A percentile compares a stretch with the other conserved stretches of the same genome.
Evolutionary conservation across 1,140 invertebrate species (phyloP).

Genomic region (Habropoda laboriosa): DNA sequence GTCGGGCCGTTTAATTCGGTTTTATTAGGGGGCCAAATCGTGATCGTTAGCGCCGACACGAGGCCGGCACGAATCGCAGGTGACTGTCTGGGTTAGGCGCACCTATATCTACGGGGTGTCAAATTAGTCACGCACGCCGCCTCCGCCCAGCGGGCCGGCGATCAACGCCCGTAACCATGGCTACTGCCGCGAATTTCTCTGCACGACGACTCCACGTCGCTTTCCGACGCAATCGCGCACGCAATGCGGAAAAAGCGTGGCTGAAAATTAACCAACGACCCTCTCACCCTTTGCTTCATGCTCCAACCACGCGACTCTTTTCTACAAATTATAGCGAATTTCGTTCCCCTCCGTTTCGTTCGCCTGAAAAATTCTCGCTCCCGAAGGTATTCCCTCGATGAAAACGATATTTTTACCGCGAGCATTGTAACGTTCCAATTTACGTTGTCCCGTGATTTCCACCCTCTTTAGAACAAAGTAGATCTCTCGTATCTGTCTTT

Average conservation of each 20-base stretch:
- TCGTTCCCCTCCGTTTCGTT: too few species aligned
- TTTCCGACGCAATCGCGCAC: constrained; percentile 62
- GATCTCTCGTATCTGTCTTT: too few species aligned
- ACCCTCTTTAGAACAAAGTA: too few species aligned
- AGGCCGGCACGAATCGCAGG: constrained; percentile 70
- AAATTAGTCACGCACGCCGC: constrained; percentile 72
- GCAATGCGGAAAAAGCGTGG: constrained; percentile 43
- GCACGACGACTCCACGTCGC: constrained; percentile 51
- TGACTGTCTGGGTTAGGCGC: constrained; percentile 66
- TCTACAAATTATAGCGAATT: too few species aligned
- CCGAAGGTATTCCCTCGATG: too few species aligned
- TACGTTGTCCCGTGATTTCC: background rate
- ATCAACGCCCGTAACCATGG: constrained; percentile 66
- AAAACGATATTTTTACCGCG: too few species aligned
- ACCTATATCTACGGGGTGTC: constrained; percentile 68
- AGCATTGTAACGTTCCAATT: background rate
- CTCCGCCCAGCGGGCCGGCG: constrained; percentile 45
- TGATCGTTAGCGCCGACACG: constrained; percentile 69
- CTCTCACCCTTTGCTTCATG: constrained; percentile 33
- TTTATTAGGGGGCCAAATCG: constrained; percentile 68
- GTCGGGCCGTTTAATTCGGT: constrained; percentile 67
- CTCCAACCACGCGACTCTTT: background rate
- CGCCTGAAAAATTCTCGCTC: too few species aligned
- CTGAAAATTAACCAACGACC: constrained; percentile 46
- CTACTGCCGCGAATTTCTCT: constrained; percentile 66